A percentile compares a stretch with the other conserved stretches of the same genome.
Conservation (phyloP, 2,113 vertebrate genomes). For the Motacilla alba region DNA sequence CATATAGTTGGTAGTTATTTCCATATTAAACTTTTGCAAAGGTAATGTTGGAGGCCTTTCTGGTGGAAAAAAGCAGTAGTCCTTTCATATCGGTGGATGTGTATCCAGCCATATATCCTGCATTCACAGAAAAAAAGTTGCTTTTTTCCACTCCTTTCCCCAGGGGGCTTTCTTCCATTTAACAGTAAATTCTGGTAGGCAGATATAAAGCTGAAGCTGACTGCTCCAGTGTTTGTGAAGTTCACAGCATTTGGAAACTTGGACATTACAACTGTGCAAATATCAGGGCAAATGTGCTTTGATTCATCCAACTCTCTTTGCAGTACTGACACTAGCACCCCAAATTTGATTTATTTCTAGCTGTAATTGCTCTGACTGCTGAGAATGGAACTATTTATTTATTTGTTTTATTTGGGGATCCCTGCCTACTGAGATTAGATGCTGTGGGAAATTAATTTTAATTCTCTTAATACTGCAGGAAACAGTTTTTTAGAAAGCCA, state of each 20-base stretch:
- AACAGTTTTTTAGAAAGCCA: background rate
- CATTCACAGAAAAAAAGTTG: background rate
- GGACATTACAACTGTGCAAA: background rate
- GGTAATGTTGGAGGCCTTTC: background rate
- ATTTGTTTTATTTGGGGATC: background rate
- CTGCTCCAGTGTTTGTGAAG: background rate
- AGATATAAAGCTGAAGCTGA: background rate
- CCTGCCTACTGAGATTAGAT: background rate
- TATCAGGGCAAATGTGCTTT: background rate
- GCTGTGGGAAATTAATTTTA: background rate
- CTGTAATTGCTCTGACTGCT: background rate
- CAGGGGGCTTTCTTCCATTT: background rate
- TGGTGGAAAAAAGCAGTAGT: background rate
- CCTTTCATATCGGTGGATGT: background rate
- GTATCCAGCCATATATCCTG: background rate
- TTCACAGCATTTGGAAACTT: background rate
- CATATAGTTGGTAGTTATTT: background rate
- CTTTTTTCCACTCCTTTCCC: background rate
- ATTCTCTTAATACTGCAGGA: background rate
- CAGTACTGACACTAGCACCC: background rate
- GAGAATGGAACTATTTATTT: background rate
- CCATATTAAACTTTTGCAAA: background rate
- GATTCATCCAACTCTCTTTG: background rate
- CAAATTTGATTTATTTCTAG: background rate
- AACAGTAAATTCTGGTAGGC: background rate